phyloP scores from a whole-genome alignment of 1,140 invertebrate genomes.

The Belonocnema kinseyi region DNA sequence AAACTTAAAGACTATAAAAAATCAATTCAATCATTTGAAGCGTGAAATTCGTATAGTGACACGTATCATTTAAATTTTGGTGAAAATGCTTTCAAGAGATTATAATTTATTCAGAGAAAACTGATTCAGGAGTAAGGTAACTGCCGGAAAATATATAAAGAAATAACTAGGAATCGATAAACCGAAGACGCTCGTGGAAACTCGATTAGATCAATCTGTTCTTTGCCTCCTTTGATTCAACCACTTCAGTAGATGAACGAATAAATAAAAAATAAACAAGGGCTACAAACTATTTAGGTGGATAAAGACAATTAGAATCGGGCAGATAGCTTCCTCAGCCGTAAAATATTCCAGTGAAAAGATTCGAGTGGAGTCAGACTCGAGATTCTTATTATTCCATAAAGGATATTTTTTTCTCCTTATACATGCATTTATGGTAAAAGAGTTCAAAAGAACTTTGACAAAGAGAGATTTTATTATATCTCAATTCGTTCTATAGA shows the following conservation, averaged over 20 bases:
- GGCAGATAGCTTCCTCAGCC: too few species aligned
- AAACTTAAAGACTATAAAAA: too few species aligned
- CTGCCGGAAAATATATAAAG: slow-evolving; percentile 9
- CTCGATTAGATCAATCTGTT: slow-evolving; percentile 34
- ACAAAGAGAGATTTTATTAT: too few species aligned
- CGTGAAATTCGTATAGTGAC: too few species aligned
- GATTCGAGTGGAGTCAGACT: too few species aligned
- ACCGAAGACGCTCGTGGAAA: not conserved
- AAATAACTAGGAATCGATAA: slow-evolving; percentile 18
- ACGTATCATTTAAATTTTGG: not conserved
- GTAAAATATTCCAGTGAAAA: too few species aligned
- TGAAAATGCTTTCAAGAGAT: not conserved
- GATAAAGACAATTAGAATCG: not conserved
- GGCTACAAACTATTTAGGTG: not conserved
- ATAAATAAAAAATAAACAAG: not conserved
- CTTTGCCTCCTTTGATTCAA: slow-evolving; percentile 8
- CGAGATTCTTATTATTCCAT: too few species aligned
- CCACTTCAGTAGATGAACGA: not conserved
- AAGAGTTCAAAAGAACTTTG: too few species aligned
- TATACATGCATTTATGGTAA: too few species aligned
- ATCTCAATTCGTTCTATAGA: too few species aligned
- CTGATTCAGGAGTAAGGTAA: not conserved
- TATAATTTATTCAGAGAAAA: slow-evolving; percentile 33
- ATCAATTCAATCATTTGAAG: too few species aligned
- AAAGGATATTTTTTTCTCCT: too few species aligned